Conservation (phyloP, 2,888 invertebrate genomes). For the Plusia festucae region DNA sequence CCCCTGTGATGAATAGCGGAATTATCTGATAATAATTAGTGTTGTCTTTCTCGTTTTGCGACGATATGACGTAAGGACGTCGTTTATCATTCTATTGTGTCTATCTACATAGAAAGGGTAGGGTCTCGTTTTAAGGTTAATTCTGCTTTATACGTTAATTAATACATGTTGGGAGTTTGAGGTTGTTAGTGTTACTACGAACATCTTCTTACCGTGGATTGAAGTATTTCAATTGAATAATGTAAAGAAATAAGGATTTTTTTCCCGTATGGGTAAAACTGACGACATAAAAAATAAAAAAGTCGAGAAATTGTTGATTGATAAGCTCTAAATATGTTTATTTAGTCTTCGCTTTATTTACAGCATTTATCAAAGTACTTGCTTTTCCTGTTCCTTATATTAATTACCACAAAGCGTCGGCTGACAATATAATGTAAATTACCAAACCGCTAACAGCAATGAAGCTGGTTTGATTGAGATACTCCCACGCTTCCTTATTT, state of each 20-base stretch:
- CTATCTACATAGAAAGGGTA: slow-evolving; percentile 11
- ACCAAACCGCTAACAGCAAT: slow-evolving; percentile 27
- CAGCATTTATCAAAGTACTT: background rate
- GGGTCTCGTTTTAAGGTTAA: background rate
- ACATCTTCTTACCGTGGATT: no score
- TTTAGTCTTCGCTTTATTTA: no score
- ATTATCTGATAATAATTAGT: slow-evolving; percentile 53
- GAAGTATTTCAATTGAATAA: no score
- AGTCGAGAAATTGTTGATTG: no score
- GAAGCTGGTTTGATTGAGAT: slow-evolving; percentile 30
- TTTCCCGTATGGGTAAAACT: no score
- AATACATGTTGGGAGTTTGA: no score
- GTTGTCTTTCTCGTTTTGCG: slow-evolving; percentile 42
- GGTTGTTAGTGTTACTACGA: no score
- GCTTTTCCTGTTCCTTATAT: background rate
- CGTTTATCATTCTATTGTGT: slow-evolving; percentile 48
- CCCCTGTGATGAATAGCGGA: slow-evolving; percentile 40
- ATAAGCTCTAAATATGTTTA: no score
- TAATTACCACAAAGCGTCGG: slow-evolving; percentile 9
- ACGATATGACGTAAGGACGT: slow-evolving; percentile 37
- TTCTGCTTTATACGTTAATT: background rate
- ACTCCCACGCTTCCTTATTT: slow-evolving; percentile 25
- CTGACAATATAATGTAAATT: slow-evolving; percentile 29
- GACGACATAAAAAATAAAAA: no score
- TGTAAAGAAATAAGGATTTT: no score